These are phyloP conservation scores for Ondatra zibethicus DNA, from an alignment of 2,113 vertebrate genomes.

Conservation along the genomic window DNA sequence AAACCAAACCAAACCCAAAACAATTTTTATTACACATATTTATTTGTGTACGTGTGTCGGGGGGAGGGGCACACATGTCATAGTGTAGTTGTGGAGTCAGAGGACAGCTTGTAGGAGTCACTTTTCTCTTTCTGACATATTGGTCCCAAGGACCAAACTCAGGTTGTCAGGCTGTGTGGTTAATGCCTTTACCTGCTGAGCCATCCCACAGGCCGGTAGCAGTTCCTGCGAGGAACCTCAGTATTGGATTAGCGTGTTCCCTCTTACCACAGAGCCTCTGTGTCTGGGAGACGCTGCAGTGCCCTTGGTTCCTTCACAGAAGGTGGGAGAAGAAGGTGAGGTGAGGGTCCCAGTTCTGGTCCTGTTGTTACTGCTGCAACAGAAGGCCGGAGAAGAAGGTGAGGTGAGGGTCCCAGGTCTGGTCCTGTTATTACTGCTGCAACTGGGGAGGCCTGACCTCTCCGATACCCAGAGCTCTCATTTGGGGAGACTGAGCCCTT, in stretches of 20 bases:
- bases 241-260: not conserved
- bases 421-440: not conserved
- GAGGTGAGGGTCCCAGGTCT: not conserved
- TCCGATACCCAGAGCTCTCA: not conserved
- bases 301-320: not conserved
- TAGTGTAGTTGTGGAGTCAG: not conserved
- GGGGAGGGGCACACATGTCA: not conserved
- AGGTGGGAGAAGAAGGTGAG: not conserved
- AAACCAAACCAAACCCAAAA: not conserved
- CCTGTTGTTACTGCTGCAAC: not conserved
- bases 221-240: not conserved
- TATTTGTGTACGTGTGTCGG: not conserved
- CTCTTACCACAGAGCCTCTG: rapidly evolving
- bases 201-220: not conserved
- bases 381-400: not conserved
- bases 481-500: not conserved
- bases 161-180: not conserved
- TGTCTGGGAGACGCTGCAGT: not conserved
- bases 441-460: not conserved
- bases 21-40: not conserved
- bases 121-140: not conserved
- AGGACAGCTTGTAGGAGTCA: not conserved
- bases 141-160: not conserved
- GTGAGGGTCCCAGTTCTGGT: not conserved
- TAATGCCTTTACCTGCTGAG: not conserved